These are phyloP conservation scores for Neuroscelio doddi DNA, from an alignment of 2,888 invertebrate species.

Conservation along the genomic window DNA sequence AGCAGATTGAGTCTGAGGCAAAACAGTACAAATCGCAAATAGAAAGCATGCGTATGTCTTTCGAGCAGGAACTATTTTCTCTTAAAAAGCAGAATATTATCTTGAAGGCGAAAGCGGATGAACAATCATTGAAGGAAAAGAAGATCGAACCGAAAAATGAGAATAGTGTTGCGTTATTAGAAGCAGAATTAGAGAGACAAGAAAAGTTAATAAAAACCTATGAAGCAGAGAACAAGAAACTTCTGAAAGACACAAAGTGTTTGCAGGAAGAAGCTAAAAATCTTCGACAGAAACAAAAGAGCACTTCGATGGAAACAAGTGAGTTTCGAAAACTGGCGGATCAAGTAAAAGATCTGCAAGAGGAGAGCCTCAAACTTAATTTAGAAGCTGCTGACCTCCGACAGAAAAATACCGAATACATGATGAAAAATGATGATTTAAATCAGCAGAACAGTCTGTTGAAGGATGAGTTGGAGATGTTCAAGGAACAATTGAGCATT, in stretches of 20 bases:
- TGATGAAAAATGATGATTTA: constrained; percentile 62
- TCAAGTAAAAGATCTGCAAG: constrained; percentile 63
- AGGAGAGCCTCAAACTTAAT: constrained; percentile 60
- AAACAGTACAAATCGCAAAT: constrained; percentile 64
- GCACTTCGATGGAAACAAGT: constrained; percentile 43
- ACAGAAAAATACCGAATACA: constrained; percentile 60
- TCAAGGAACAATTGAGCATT: constrained; percentile 65
- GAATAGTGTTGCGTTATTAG: constrained; percentile 56
- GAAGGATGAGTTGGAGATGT: constrained; percentile 64
- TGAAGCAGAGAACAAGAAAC: constrained; percentile 65
- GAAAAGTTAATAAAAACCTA: constrained; percentile 65
- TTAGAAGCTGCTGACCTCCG: constrained; percentile 61
- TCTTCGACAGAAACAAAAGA: constrained; percentile 53
- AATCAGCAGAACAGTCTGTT: constrained; percentile 62
- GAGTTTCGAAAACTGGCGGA: constrained; percentile 58
- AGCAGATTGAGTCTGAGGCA: constrained; percentile 64
- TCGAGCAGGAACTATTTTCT: constrained; percentile 65
- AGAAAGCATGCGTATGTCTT: constrained; percentile 61
- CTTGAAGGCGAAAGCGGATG: constrained; percentile 65
- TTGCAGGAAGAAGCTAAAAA: constrained; percentile 61
- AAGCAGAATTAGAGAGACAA: constrained; percentile 64
- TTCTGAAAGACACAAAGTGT: constrained; percentile 62
- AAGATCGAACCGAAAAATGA: constrained; percentile 44
- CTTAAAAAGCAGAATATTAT: constrained; percentile 67
- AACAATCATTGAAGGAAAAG: constrained; percentile 56